Evolutionary conservation across 1,140 invertebrate genomes (phyloP), one percentile per base, ranked within the genome.

Genomic region (Calycopis cecrops): DNA sequence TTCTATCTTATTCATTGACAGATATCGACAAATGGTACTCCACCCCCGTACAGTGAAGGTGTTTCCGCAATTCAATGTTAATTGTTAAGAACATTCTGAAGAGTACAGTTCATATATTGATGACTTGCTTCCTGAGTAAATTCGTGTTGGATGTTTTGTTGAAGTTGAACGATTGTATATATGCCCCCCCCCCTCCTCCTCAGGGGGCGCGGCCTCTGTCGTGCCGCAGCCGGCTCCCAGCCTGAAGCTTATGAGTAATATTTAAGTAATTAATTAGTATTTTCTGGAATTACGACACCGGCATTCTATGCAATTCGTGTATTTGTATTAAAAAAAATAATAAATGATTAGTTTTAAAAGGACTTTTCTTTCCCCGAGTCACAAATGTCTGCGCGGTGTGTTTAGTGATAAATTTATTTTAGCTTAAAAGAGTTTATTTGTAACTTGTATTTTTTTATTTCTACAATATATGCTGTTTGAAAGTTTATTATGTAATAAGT

Each of bases 361-460:
- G 55, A 40, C 60, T 63, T 70, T 64, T 61, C 63, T 66, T 65
- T 62, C 50, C 61, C 59, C 40, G 37, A 55, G 69, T 71, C 67
- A 66, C 65, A 62, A 63, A 54, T 64, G 59, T 62, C 63, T 57
- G 53, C 52, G 44, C 9, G 48, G 49, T 54, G 40, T 52, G 56
- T 42, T 48, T 57, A 50, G 50, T 34, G 53, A 60, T 61, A 67
- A 63, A 58, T 60, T 62, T 65, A 60, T 58, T 55, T 69, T 76
- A 73, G 66, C 58, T 68, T 69, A 74, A 69, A 67, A 77, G 70
- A 75, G 65, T 67, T 73, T 67, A 76, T 73, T 71, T 78, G 70
- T 77, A 74, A 62, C 69, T 49, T 74, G 73, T 76, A 76, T 73
- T 78, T 78, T 78, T 76, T 76, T 74, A 69, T 74, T 78, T 76